Conservation (phyloP, 2,113 vertebrate genomes). For the Bufo bufo region DNA sequence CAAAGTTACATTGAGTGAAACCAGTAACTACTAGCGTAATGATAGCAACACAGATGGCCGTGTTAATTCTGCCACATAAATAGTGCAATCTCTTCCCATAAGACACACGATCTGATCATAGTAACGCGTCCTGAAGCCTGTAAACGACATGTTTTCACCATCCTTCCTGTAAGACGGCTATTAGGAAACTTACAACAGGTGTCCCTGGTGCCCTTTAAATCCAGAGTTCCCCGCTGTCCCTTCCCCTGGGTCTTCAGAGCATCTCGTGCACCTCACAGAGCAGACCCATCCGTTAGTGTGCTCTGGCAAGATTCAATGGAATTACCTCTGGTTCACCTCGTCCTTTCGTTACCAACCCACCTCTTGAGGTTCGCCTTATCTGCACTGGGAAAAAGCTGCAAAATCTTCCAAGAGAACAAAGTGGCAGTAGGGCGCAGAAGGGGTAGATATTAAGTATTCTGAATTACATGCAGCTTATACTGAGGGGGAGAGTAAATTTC, state of each 20-base stretch:
- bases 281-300: not conserved
- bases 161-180: slow-evolving; percentile 32
- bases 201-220: slow-evolving; percentile 32
- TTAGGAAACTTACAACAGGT: slow-evolving; percentile 10
- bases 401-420: not conserved
- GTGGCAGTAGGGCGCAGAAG: not conserved
- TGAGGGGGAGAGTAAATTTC: not conserved
- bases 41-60: not conserved
- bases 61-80: slow-evolving; percentile 7
- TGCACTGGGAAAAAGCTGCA: not conserved
- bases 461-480: not conserved
- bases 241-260: not conserved
- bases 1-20: not conserved
- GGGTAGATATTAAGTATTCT: not conserved
- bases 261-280: not conserved
- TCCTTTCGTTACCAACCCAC: not conserved
- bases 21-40: not conserved
- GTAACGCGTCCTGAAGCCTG: not conserved
- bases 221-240: slow-evolving; percentile 2
- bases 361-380: not conserved
- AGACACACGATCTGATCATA: slow-evolving; percentile 5
- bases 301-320: not conserved
- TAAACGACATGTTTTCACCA: slow-evolving; percentile 20
- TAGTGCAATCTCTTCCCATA: slow-evolving; percentile 24
- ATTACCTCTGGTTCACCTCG: not conserved